These are phyloP conservation scores for Cyclophora punctaria DNA, from an alignment of 2,888 invertebrate species.

Conservation along the genomic window DNA sequence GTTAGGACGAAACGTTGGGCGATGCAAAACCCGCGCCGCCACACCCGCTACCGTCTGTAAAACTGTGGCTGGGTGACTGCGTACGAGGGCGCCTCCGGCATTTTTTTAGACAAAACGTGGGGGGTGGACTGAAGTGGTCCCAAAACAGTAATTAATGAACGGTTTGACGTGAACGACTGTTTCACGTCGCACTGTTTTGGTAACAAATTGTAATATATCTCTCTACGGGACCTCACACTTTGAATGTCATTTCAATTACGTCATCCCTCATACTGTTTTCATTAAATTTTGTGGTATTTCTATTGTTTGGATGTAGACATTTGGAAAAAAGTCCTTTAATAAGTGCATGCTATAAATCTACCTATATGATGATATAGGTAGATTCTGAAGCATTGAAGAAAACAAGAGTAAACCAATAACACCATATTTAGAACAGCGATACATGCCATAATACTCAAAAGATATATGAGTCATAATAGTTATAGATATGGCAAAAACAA, in stretches of 20 bases:
- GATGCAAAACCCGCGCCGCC: constrained; percentile 44
- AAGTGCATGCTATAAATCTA: no score
- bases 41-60: constrained; percentile 26
- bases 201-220: constrained; percentile 65
- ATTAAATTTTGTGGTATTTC: constrained; percentile 2
- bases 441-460: no score
- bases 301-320: background rate
- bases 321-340: no score
- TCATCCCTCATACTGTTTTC: constrained; percentile 26
- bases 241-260: constrained; percentile 52
- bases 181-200: constrained; percentile 65
- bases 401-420: no score
- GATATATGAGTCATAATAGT: no score
- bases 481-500: no score
- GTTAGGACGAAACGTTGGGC: constrained; percentile 52
- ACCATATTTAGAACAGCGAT: no score
- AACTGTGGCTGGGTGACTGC: constrained; percentile 4
- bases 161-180: constrained; percentile 56
- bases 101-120: constrained; percentile 50
- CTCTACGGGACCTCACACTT: constrained; percentile 63
- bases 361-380: no score
- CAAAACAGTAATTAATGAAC: constrained; percentile 60
- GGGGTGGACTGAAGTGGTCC: constrained; percentile 61
- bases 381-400: no score
- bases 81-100: constrained; percentile 40